These are phyloP conservation scores for Artemisiospiza belli DNA, from an alignment of 2,113 vertebrate genomes.

Conservation along the genomic window DNA sequence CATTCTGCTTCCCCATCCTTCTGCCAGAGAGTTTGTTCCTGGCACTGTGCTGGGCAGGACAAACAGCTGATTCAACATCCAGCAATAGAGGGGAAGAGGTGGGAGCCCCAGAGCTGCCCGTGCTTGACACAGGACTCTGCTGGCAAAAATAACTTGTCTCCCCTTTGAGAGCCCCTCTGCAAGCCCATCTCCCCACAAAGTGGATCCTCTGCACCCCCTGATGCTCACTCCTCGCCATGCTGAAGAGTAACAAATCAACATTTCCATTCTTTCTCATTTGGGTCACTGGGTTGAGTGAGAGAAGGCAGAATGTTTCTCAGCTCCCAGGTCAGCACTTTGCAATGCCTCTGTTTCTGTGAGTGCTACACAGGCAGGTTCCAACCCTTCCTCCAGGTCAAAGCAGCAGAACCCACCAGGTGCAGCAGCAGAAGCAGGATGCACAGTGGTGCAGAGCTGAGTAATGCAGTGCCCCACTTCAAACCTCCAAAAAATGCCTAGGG, in stretches of 20 bases:
- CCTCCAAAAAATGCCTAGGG: background rate
- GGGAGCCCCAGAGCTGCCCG: rapidly evolving
- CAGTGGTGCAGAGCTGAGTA: background rate
- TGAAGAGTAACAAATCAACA: background rate
- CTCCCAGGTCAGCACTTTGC: background rate
- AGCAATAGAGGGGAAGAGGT: background rate
- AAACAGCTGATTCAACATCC: constrained; percentile 1
- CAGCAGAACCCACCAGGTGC: background rate
- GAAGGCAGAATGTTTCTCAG: background rate
- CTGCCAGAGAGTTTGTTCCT: background rate
- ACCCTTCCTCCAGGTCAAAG: background rate
- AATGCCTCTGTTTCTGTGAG: background rate
- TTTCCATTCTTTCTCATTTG: background rate
- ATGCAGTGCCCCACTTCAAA: background rate
- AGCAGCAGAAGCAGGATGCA: background rate
- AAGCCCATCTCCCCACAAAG: background rate
- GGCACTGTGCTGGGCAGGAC: background rate
- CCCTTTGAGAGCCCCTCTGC: background rate
- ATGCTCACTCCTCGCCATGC: background rate
- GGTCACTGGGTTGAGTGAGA: background rate
- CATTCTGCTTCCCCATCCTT: background rate
- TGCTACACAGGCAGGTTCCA: background rate
- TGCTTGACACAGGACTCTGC: background rate
- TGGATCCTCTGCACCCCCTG: background rate
- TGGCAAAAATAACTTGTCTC: background rate